These are phyloP conservation scores for Mola mola DNA, from an alignment of 2,113 vertebrate genomes.

Conservation along the genomic window DNA sequence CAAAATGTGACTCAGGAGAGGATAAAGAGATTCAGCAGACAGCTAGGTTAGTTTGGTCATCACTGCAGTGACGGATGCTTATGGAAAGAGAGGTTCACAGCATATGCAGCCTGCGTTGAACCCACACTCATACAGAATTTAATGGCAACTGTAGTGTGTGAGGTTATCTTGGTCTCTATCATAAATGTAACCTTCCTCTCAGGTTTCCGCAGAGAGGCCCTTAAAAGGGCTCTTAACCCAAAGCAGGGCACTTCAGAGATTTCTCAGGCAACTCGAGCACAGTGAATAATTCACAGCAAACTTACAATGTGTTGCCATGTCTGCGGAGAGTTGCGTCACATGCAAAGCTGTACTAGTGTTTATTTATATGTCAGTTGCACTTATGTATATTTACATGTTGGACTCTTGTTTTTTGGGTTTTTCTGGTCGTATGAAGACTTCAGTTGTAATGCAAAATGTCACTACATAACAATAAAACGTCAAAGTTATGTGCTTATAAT, in stretches of 20 bases:
- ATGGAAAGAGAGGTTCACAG: slow-evolving; percentile 32
- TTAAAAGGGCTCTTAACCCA: slow-evolving; percentile 62
- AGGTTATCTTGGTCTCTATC: slow-evolving; percentile 12
- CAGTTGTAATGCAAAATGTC: neutral
- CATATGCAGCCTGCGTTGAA: slow-evolving; percentile 22
- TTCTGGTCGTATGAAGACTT: slow-evolving; percentile 13
- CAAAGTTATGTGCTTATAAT: no score
- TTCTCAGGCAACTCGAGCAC: slow-evolving; percentile 42
- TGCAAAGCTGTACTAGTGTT: slow-evolving; percentile 25
- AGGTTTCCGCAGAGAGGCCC: slow-evolving; percentile 42
- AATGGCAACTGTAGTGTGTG: slow-evolving; percentile 21
- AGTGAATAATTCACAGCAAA: slow-evolving; percentile 73
- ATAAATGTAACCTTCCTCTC: slow-evolving; percentile 34
- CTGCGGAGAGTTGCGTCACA: slow-evolving; percentile 39
- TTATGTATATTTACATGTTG: slow-evolving; percentile 31
- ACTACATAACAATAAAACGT: neutral
- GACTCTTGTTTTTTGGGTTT: slow-evolving; percentile 8
- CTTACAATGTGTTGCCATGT: slow-evolving; percentile 44
- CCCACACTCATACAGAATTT: slow-evolving; percentile 15
- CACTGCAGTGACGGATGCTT: slow-evolving; percentile 23
- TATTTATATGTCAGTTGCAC: slow-evolving; percentile 28
- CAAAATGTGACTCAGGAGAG: slow-evolving; percentile 46
- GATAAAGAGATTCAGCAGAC: slow-evolving; percentile 52
- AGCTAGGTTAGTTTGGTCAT: slow-evolving; percentile 43
- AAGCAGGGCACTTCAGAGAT: slow-evolving; percentile 51